Evolutionary conservation across 2,113 vertebrate species (phyloP), one percentile per base, ranked within the genome.

Genomic region (Psephotus haematonotus): DNA sequence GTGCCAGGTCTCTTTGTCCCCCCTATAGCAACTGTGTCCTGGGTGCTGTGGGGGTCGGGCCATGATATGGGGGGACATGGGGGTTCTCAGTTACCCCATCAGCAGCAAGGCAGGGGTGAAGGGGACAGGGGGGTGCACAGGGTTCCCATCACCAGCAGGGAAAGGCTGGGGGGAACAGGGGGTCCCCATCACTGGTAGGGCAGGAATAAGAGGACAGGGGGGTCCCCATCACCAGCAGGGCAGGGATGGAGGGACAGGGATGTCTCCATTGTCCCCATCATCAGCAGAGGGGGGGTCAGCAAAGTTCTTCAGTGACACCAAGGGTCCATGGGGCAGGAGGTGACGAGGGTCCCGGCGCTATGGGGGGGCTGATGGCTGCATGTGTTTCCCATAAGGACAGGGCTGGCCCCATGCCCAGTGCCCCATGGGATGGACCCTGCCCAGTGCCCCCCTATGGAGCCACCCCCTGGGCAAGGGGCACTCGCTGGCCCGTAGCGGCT

Each of bases 391-490:
- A 31, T 53, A 31, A 19, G 2, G 60, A 1, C 35, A 37, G 50
- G 17, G 64, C 64, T 90, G 87, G 83, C 87, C 35, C 1, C 0
- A 1, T n/a, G 70, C 78, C 69, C 23, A 3, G 20, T 31, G 78
- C 22, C 62, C n/a, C 3, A 27, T 1, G 4, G 44, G 37, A 59
- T 22, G 90, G 85, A 90, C 79, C 74, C 85, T 93, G 94, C 67
- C 31, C 64, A 0, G 9, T 64, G 49, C 28, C 60, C 74, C 69
- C 13, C 52, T 7, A 13, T 0, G 24, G 11, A 62, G 39, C 62
- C 69, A 27, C 55, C 63, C 77, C 65, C 41, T 0, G 75, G 85
- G 75, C 93, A 92, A 39, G 88, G 94, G 82, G 8, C 88, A 92
- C 50, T 82, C 4, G 0, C n/a, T 27, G 70, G 82, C 9, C 94